Conservation (phyloP, 30 jellyfish, hydroid and myxozoan species). For the Pseudorhiza aurosa region DNA sequence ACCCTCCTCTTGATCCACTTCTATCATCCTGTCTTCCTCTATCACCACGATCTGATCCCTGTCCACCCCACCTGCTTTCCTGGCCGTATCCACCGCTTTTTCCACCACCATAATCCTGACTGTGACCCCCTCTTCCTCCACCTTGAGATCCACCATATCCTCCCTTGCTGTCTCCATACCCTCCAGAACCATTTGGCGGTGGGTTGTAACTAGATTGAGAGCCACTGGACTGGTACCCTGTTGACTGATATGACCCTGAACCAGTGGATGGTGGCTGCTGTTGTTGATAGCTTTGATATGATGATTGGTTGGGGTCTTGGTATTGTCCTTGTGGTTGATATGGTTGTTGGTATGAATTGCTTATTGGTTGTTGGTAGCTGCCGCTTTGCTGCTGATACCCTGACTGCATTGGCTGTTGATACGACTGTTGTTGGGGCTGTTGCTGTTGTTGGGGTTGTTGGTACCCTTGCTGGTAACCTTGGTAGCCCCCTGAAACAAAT, state of each 20-base stretch:
- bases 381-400: not conserved
- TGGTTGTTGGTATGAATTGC: constrained; percentile 34
- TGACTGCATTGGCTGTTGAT: constrained; percentile 16
- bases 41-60: constrained; percentile 50
- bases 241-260: constrained; percentile 10
- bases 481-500: constrained; percentile 32
- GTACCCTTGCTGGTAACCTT: constrained; percentile 23
- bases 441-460: constrained; percentile 38
- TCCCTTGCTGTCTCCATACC: constrained; percentile 46
- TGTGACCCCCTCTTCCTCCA: constrained; percentile 18
- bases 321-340: constrained; percentile 27
- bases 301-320: constrained; percentile 41
- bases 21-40: constrained; percentile 68
- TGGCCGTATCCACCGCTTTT: constrained; percentile 10
- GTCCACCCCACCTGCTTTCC: constrained; percentile 50
- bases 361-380: not conserved
- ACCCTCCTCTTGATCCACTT: constrained; percentile 65
- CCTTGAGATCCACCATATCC: constrained; percentile 29
- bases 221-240: constrained; percentile 16
- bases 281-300: constrained; percentile 49
- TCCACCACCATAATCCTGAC: constrained; percentile 55
- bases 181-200: constrained; percentile 36
- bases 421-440: constrained; percentile 22
- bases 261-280: constrained; percentile 25
- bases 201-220: constrained; percentile 35